Evolutionary conservation across 2,888 invertebrate species (phyloP), one percentile per base, ranked within the genome.

Genomic region (Amiota minor): DNA sequence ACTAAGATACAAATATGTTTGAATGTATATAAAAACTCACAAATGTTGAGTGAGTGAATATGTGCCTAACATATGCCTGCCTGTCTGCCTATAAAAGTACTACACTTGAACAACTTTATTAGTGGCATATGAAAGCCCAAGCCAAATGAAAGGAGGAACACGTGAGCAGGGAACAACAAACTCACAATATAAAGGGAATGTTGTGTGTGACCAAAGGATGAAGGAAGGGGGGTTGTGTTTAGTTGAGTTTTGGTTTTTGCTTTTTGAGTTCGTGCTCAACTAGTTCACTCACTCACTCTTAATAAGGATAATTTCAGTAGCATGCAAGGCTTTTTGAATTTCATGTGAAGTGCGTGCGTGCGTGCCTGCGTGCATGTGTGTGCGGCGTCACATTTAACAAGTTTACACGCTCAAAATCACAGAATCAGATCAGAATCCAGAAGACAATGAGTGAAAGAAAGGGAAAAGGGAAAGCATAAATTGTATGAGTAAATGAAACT

Each of bases 31-130:
- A 50, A 70, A 56, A 35, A 47, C 18, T 50, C 23, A n/a, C 46
- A 46, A 18, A 16, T 47, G 49, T 47, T 10, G 10, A 47, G 67
- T n/a, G 12, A 3, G 35, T 23, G 3, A 1, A 3, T 23, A 56
- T 16, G 35, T 53, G 23, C 1, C 9, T 12, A 59, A 72, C 83
- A 83, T 83, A 83, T 83, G 83, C 35, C 35, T 35, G 23, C 23
- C 23, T 23, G 35, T 35, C 35, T 35, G 35, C 77, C 78, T 75
- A 75, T 82, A 79, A 74, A 77, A 82, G n/a, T 76, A 79, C 35
- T 35, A 35, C 84, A 85, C 86, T 83, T 86, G 85, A 83, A 76
- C 81, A 86, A 84, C 82, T 86, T 79, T 79, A 84, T 83, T 86
- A 84, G 50, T 50, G 73, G 35, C 35, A 35, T 20, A 59, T 59